These are phyloP conservation scores for Patella vulgata DNA, from an alignment of 1,140 invertebrate genomes.

Conservation along the genomic window DNA sequence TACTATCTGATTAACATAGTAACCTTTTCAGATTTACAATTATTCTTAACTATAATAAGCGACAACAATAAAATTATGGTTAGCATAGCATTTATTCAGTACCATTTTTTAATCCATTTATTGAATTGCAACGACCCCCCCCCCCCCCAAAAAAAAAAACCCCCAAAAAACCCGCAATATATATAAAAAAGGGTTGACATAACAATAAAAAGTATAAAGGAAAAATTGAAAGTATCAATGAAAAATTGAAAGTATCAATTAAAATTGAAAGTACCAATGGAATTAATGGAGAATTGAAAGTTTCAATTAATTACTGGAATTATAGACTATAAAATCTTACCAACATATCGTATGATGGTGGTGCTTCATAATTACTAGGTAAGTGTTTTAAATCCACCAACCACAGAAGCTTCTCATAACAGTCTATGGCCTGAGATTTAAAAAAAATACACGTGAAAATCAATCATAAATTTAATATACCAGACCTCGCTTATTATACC, in stretches of 20 bases:
- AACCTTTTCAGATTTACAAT: background rate
- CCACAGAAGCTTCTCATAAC: constrained; percentile 31
- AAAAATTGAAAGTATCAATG: too few species aligned
- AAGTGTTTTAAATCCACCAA: constrained; percentile 29
- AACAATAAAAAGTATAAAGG: background rate
- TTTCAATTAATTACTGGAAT: too few species aligned
- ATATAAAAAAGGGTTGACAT: background rate
- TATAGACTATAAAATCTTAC: constrained; percentile 29
- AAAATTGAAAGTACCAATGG: too few species aligned
- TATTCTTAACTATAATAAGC: background rate
- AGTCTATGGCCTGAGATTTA: constrained; percentile 28
- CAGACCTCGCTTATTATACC: background rate
- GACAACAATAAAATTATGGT: background rate
- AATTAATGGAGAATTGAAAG: too few species aligned
- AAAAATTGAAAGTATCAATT: too few species aligned
- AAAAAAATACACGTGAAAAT: background rate
- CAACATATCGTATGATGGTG: constrained; percentile 29
- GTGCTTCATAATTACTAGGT: constrained; percentile 38
- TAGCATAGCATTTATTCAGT: background rate
- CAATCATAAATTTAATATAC: background rate
- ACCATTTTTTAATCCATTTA: too few species aligned
- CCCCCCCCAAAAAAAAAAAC: too few species aligned
- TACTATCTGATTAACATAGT: background rate
- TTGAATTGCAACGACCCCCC: background rate
- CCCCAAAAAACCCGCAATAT: background rate